phyloP scores from a whole-genome alignment of 2,888 invertebrate species.

The Petrolisthes manimaculis region DNA sequence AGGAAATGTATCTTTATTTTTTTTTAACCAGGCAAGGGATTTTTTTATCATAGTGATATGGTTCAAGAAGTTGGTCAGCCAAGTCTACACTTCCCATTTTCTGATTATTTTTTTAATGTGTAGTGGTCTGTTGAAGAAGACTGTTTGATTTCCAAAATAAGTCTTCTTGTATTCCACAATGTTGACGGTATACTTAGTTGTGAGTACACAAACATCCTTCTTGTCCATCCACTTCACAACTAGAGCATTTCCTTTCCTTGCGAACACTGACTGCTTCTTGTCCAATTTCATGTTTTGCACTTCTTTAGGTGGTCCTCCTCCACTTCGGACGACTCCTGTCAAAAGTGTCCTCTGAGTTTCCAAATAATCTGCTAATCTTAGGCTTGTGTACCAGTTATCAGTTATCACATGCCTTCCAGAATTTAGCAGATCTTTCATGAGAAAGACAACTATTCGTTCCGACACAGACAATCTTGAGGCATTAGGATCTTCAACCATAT shows the following conservation, averaged over 20 bases:
- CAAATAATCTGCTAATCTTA: slow-evolving; percentile 16
- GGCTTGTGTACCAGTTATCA: slow-evolving; percentile 34
- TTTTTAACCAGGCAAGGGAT: slow-evolving; percentile 13
- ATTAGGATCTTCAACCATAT: neutral
- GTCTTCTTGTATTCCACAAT: neutral
- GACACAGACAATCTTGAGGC: neutral
- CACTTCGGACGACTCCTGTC: slow-evolving; percentile 17
- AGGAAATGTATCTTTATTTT: neutral
- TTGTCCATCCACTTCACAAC: slow-evolving; percentile 24
- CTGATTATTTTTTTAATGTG: slow-evolving; percentile 28
- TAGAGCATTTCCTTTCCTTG: slow-evolving; percentile 18
- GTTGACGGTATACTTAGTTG: slow-evolving; percentile 9
- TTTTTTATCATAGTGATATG: slow-evolving; percentile 21
- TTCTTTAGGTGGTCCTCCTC: slow-evolving; percentile 28
- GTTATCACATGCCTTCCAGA: slow-evolving; percentile 11
- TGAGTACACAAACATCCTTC: slow-evolving; percentile 3
- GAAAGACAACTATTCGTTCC: slow-evolving; percentile 8
- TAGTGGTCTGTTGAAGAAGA: slow-evolving; percentile 8
- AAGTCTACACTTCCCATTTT: slow-evolving; percentile 30
- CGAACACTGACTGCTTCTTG: slow-evolving; percentile 13
- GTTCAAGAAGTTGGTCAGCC: slow-evolving; percentile 24
- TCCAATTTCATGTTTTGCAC: neutral
- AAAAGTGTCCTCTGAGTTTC: neutral
- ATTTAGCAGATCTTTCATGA: slow-evolving; percentile 8
- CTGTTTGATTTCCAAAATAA: neutral